Percentiles rank a stretch among this genome's conserved stretches.
phyloP scores from a whole-genome alignment of 2,888 invertebrate species.

The Lymantria dispar region DNA sequence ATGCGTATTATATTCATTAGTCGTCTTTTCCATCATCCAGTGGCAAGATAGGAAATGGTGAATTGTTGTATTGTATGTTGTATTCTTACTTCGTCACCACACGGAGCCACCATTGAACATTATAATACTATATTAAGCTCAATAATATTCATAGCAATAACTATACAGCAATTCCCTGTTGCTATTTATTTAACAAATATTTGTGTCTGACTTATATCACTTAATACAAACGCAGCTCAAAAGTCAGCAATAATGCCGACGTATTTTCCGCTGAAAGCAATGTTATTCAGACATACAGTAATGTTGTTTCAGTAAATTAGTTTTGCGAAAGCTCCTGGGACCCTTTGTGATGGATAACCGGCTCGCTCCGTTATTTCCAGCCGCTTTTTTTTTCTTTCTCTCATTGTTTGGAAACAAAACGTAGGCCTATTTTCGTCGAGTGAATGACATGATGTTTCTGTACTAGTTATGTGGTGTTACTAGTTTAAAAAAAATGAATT shows the following conservation, averaged over 20 bases:
- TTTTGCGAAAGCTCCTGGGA: slow-evolving; percentile 33
- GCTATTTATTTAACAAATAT: no score
- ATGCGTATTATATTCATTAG: no score
- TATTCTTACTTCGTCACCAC: no score
- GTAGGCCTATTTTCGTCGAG: slow-evolving; percentile 18
- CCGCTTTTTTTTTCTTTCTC: slow-evolving; percentile 4
- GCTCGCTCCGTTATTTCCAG: slow-evolving; percentile 20
- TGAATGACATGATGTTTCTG: slow-evolving; percentile 14
- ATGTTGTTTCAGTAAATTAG: slow-evolving; percentile 38
- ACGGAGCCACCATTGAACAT: no score
- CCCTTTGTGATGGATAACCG: slow-evolving; percentile 35
- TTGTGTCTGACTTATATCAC: background rate
- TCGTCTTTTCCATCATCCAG: no score
- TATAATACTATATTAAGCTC: no score
- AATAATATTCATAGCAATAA: no score
- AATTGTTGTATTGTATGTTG: no score
- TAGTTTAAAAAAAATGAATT: background rate
- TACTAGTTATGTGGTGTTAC: background rate
- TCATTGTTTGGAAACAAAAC: slow-evolving; percentile 13
- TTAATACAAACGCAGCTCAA: background rate
- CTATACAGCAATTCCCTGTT: no score
- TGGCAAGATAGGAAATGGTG: no score
- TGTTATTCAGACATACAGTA: slow-evolving; percentile 29
- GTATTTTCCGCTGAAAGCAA: slow-evolving; percentile 8
- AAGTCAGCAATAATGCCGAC: background rate